Percentiles rank a stretch among this genome's conserved stretches.
Conservation (phyloP, 2,113 vertebrate species). For the Pomatorhinus ruficollis region DNA sequence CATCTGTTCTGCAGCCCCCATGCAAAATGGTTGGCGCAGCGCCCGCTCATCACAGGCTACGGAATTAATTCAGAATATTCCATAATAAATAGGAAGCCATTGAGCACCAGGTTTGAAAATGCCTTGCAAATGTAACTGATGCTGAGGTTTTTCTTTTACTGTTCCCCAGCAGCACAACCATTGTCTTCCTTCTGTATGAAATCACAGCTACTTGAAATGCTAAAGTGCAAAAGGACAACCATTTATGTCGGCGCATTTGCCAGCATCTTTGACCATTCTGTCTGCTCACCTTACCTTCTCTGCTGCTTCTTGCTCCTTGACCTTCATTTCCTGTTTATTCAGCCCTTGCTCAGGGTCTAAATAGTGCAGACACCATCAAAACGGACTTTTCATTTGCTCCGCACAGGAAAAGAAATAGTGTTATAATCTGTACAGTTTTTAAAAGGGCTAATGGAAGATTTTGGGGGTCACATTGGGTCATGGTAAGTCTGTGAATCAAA, state of each 20-base stretch:
- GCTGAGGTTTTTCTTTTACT: background rate
- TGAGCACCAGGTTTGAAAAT: background rate
- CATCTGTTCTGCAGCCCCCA: constrained; percentile 4
- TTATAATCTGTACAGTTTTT: background rate
- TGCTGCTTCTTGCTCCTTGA: background rate
- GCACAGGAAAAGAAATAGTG: background rate
- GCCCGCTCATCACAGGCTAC: background rate
- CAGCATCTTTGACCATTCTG: background rate
- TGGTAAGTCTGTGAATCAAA: background rate
- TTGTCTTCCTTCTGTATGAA: background rate
- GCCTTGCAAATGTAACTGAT: background rate
- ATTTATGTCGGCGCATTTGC: background rate
- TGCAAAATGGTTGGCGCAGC: background rate
- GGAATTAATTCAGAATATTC: constrained; percentile 27
- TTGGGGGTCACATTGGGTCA: background rate
- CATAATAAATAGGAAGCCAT: background rate
- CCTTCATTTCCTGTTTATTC: constrained; percentile 25
- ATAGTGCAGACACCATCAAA: constrained; percentile 16
- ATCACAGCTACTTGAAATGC: background rate
- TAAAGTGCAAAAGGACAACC: background rate
- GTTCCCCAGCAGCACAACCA: background rate
- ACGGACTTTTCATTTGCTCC: background rate
- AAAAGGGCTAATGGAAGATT: background rate
- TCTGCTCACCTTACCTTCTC: background rate
- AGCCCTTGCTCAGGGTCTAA: background rate